Evolutionary conservation across 2,797 vertebrate genomes (phyloP).

Genomic region (Sarcophilus harrisii): DNA sequence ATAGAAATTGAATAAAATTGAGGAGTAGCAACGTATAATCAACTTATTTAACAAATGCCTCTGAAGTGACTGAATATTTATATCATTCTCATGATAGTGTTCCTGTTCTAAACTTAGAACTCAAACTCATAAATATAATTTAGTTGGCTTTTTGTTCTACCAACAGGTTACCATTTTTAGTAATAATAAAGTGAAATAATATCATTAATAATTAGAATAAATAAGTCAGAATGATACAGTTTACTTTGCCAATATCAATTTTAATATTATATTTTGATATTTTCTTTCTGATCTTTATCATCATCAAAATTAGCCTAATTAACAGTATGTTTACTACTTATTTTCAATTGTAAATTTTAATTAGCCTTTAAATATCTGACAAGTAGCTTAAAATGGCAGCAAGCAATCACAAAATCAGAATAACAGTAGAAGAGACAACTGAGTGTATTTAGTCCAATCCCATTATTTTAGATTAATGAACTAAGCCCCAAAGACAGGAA

Average conservation of each 20-base stretch:
- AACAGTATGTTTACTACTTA: not conserved
- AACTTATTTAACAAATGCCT: not conserved
- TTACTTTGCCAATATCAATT: not conserved
- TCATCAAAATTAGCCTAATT: not conserved
- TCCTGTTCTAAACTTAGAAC: not conserved
- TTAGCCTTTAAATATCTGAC: not conserved
- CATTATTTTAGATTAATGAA: not conserved
- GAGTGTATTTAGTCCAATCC: not conserved
- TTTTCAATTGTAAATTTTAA: not conserved
- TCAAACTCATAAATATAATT: not conserved
- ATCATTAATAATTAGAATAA: not conserved
- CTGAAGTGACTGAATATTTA: not conserved
- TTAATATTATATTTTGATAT: not conserved
- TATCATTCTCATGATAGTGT: not conserved
- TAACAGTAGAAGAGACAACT: not conserved
- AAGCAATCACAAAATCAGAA: not conserved
- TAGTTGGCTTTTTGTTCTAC: not conserved
- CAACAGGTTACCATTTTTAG: not conserved
- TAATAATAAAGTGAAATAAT: not conserved
- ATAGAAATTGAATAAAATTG: not conserved
- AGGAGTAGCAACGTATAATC: not conserved
- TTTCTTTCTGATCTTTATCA: not conserved
- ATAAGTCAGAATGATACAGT: not conserved
- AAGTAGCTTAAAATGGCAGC: not conserved
- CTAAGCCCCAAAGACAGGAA: not conserved